A percentile compares a stretch with the other conserved stretches of the same genome.
phyloP scores from a whole-genome alignment of 2,888 invertebrate species.

The Hypselothyrea guttata region DNA sequence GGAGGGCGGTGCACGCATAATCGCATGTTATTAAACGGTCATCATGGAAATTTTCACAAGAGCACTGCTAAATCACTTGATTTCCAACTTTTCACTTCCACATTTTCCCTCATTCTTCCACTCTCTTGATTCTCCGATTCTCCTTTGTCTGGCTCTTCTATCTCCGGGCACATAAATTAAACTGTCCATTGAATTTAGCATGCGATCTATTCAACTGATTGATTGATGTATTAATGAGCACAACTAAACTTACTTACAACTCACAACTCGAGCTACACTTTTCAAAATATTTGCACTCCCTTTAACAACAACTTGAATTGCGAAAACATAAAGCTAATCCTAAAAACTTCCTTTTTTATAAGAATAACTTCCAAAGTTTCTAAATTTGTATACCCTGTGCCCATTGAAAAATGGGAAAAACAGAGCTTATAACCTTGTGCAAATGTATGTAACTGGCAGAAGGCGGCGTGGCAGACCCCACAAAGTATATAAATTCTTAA shows the following conservation, averaged over 20 bases:
- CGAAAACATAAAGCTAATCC: no score
- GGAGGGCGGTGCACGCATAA: constrained; percentile 7
- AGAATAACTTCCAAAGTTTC: no score
- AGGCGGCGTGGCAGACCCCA: no score
- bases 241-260: not conserved
- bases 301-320: no score
- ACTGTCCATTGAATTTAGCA: constrained; percentile 22
- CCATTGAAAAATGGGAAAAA: no score
- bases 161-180: constrained; percentile 3
- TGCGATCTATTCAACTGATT: constrained; percentile 17
- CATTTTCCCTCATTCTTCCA: not conserved
- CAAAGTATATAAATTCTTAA: no score
- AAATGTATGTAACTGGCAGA: no score
- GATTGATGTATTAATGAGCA: constrained; percentile 25
- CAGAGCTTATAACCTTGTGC: no score
- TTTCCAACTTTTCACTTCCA: constrained; percentile 11
- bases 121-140: not conserved
- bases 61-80: constrained; percentile 23
- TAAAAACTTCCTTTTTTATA: no score
- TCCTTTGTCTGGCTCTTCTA: not conserved
- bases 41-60: constrained; percentile 15
- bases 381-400: no score
- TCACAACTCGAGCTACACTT: not conserved
- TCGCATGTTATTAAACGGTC: constrained; percentile 11
- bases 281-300: not conserved